Conservation (phyloP, 2,113 vertebrate genomes). For the Archocentrus centrarchus region DNA sequence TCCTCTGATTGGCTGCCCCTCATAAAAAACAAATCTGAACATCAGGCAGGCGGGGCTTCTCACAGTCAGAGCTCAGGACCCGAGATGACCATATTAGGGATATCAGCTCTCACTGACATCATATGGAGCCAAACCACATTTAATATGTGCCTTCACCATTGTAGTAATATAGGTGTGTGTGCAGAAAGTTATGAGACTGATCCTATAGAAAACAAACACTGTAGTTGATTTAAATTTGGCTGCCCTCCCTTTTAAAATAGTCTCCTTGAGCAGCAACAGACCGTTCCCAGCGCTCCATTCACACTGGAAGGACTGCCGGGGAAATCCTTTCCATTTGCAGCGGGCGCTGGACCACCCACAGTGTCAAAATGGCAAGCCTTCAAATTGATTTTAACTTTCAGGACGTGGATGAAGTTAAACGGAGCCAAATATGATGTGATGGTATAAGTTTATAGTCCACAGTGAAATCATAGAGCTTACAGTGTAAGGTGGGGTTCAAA, state of each 20-base stretch:
- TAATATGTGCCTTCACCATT: too few species aligned
- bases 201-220: neutral
- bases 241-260: too few species aligned
- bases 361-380: neutral
- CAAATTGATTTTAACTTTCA: neutral
- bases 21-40: too few species aligned
- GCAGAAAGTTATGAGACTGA: neutral
- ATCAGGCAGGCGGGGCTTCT: too few species aligned
- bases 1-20: neutral
- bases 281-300: neutral
- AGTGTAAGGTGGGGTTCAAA: neutral
- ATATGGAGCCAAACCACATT: neutral
- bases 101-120: too few species aligned
- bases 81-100: too few species aligned
- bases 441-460: neutral
- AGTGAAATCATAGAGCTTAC: neutral
- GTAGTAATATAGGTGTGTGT: too few species aligned
- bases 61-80: too few species aligned
- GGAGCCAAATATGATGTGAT: neutral
- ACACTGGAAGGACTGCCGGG: neutral
- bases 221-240: accelerated
- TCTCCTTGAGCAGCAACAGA: neutral
- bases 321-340: constrained; percentile 1
- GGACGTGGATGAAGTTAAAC: neutral
- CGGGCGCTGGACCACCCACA: neutral